Conservation (phyloP, 2,797 vertebrate genomes). For the Bucorvus abyssinicus region DNA sequence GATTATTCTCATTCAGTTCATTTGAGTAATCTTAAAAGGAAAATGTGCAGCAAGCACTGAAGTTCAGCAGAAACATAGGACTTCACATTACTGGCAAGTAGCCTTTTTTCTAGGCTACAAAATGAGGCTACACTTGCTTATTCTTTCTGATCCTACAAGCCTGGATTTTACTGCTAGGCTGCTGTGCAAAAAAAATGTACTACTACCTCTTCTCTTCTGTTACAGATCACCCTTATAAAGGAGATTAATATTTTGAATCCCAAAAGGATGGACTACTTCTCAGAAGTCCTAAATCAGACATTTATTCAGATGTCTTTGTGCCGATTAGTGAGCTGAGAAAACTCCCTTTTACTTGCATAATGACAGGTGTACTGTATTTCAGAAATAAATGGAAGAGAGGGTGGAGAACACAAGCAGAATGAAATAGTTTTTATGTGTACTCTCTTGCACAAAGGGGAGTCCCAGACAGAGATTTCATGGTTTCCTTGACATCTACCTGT, state of each 20-base stretch:
- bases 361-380: background rate
- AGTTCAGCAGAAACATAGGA: background rate
- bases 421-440: background rate
- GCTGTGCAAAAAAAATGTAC: background rate
- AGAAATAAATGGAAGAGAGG: background rate
- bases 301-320: background rate
- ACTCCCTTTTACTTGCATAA: background rate
- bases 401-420: background rate
- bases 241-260: background rate
- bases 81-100: background rate
- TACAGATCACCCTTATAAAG: background rate
- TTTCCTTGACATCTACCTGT: background rate
- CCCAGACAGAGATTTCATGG: background rate
- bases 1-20: background rate
- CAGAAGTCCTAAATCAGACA: background rate
- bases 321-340: background rate
- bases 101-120: background rate
- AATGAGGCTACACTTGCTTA: background rate
- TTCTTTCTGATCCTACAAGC: background rate
- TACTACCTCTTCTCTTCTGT: background rate
- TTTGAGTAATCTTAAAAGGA: background rate
- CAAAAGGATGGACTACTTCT: background rate
- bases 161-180: background rate
- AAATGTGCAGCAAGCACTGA: background rate
- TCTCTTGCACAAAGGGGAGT: background rate